Conservation (phyloP, 2,888 invertebrate species). For the Seira ritae region DNA sequence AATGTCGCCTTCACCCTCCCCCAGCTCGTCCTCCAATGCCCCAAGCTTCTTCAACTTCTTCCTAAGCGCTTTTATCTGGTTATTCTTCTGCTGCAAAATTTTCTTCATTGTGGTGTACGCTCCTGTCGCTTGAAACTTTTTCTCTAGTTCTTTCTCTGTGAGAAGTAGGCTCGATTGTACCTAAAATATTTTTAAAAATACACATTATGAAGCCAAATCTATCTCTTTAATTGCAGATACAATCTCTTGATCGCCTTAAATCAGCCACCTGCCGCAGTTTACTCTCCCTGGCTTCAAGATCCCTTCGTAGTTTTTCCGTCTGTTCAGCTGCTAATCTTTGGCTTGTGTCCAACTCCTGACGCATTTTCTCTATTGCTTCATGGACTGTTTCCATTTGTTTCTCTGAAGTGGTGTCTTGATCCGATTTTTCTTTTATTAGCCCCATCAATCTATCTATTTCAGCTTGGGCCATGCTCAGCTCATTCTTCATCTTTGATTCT, state of each 20-base stretch:
- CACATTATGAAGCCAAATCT: no score
- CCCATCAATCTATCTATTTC: slow-evolving; percentile 72
- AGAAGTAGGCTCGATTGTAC: slow-evolving; percentile 78
- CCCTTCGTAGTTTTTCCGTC: slow-evolving; percentile 74
- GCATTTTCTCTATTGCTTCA: slow-evolving; percentile 71
- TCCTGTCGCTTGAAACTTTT: slow-evolving; percentile 79
- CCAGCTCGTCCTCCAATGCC: slow-evolving; percentile 45
- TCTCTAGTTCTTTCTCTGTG: slow-evolving; percentile 80
- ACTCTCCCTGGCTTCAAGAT: slow-evolving; percentile 69
- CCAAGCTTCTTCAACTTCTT: slow-evolving; percentile 73
- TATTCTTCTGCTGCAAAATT: slow-evolving; percentile 79
- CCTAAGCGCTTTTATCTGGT: slow-evolving; percentile 77
- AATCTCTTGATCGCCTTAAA: no score
- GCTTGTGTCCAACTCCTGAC: slow-evolving; percentile 69
- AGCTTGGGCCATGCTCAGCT: slow-evolving; percentile 70
- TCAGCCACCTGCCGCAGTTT: slow-evolving; percentile 71
- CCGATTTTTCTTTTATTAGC: slow-evolving; percentile 52
- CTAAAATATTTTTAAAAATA: slow-evolving; percentile 76
- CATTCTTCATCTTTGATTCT: slow-evolving; percentile 66
- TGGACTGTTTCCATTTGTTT: slow-evolving; percentile 69
- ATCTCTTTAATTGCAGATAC: slow-evolving; percentile 72
- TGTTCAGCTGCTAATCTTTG: slow-evolving; percentile 71
- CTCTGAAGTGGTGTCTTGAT: slow-evolving; percentile 54
- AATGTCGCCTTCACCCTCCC: slow-evolving; percentile 17
- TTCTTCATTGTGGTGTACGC: slow-evolving; percentile 79